Evolutionary conservation across 2,113 vertebrate genomes (phyloP).

Genomic region (Prolemur simus): DNA sequence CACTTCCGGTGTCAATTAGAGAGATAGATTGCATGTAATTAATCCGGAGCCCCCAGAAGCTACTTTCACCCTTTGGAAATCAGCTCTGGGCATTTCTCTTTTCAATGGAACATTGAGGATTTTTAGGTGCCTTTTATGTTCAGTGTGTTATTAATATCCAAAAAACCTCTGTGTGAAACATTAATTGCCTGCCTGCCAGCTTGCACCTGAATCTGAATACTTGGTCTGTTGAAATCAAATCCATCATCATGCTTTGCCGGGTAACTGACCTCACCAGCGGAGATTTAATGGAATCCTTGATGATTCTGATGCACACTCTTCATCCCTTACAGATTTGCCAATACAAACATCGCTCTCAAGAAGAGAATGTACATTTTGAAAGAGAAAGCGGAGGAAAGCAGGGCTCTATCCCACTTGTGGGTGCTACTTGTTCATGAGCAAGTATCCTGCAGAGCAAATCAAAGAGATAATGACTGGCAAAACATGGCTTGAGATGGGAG

Average conservation of each 20-base stretch:
- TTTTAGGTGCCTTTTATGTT: slow-evolving; percentile 56
- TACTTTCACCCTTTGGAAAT: slow-evolving; percentile 41
- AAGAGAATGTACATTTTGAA: neutral
- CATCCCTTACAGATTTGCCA: neutral
- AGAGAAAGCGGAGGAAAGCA: neutral
- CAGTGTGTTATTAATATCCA: slow-evolving; percentile 47
- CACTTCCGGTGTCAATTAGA: slow-evolving; percentile 72
- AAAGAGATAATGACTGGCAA: slow-evolving; percentile 17
- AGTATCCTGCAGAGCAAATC: slow-evolving; percentile 10
- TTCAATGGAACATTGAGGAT: neutral
- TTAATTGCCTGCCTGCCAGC: slow-evolving; percentile 47
- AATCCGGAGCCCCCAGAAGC: slow-evolving; percentile 59
- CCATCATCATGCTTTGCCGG: neutral
- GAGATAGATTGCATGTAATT: slow-evolving; percentile 68
- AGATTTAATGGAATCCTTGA: neutral
- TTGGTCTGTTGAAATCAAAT: slow-evolving; percentile 32
- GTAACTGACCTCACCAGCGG: neutral
- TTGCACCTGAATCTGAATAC: neutral
- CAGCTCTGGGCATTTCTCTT: slow-evolving; percentile 11
- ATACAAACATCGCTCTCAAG: neutral
- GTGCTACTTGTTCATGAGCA: neutral
- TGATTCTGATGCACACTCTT: neutral
- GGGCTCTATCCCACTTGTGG: neutral
- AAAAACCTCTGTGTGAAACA: slow-evolving; percentile 51
- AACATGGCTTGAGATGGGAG: neutral